phyloP scores from a whole-genome alignment of 2,113 vertebrate genomes.

The Ancistrus triradiatus region DNA sequence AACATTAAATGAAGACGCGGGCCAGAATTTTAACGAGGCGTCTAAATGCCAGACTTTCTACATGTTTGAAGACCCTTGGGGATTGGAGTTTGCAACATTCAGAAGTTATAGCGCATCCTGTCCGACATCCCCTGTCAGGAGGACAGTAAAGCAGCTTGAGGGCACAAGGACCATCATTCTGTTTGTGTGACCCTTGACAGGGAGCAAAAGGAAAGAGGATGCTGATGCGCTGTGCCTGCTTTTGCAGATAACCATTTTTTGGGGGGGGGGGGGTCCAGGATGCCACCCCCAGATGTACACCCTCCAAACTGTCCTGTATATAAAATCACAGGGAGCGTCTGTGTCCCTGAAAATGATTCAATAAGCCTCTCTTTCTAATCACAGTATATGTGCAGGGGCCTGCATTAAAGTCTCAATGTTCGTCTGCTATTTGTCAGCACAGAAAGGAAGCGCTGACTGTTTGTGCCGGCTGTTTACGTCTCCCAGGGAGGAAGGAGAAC shows the following conservation, averaged over 20 bases:
- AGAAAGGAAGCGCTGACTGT: constrained; percentile 3
- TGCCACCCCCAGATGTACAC: constrained; percentile 47
- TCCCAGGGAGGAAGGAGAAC: constrained; percentile 16
- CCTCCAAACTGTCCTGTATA: background rate
- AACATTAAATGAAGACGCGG: constrained; percentile 1
- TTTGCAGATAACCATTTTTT: constrained; percentile 61
- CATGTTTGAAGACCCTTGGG: constrained; percentile 32
- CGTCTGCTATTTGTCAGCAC: background rate
- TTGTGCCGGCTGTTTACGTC: constrained; percentile 7
- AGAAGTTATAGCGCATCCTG: constrained; percentile 59
- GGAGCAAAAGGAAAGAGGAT: constrained; percentile 69
- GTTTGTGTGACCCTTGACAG: constrained; percentile 68
- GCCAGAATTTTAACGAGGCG: constrained; percentile 28
- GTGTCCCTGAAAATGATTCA: too few species aligned
- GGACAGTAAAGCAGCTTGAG: constrained; percentile 43
- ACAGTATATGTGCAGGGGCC: too few species aligned
- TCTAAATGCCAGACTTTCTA: constrained; percentile 28
- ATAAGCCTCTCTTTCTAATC: too few species aligned
- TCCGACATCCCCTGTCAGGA: constrained; percentile 41
- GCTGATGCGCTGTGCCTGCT: constrained; percentile 59
- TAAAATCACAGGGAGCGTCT: too few species aligned
- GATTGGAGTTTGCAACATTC: constrained; percentile 41
- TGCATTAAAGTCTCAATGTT: background rate
- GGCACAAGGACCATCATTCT: constrained; percentile 56
- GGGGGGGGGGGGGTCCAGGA: constrained; percentile 41